These are phyloP conservation scores for Drosophila algonquin DNA, from an alignment of 2,888 invertebrate genomes.

Conservation along the genomic window DNA sequence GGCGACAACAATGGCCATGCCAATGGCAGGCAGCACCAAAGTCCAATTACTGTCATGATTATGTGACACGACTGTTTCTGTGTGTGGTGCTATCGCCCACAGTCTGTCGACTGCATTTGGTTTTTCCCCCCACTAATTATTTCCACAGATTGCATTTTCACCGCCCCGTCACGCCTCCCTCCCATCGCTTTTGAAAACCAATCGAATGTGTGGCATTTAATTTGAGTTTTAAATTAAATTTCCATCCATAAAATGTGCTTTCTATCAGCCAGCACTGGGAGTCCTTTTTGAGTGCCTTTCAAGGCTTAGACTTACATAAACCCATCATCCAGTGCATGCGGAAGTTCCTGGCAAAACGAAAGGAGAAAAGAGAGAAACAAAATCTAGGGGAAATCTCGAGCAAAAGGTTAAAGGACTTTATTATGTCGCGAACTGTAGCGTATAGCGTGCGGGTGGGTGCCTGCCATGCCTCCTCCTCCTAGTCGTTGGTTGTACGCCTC, in stretches of 20 bases:
- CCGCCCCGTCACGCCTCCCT: too few relatives aligned
- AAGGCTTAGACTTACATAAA: neutral
- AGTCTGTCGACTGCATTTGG: neutral
- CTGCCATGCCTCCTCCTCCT: neutral
- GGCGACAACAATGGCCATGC: neutral
- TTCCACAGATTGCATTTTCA: neutral
- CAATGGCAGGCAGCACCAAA: neutral
- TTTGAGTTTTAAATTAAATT: neutral
- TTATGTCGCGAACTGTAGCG: constrained; percentile 38
- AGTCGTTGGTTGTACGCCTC: neutral
- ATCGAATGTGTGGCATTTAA: neutral
- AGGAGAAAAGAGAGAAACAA: constrained; percentile 11
- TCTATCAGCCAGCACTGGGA: neutral
- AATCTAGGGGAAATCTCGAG: constrained; percentile 42
- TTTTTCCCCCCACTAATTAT: neutral
- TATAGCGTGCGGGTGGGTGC: neutral
- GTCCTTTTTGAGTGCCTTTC: neutral
- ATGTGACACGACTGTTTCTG: neutral
- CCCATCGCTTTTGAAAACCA: neutral
- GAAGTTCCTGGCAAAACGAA: constrained; percentile 54
- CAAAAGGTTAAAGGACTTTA: constrained; percentile 70
- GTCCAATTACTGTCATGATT: constrained; percentile 1
- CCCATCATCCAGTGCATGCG: constrained; percentile 52
- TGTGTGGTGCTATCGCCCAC: neutral
- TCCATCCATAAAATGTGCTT: neutral